Evolutionary conservation across 2,888 invertebrate genomes (phyloP).

Genomic region (Trilocha varians): DNA sequence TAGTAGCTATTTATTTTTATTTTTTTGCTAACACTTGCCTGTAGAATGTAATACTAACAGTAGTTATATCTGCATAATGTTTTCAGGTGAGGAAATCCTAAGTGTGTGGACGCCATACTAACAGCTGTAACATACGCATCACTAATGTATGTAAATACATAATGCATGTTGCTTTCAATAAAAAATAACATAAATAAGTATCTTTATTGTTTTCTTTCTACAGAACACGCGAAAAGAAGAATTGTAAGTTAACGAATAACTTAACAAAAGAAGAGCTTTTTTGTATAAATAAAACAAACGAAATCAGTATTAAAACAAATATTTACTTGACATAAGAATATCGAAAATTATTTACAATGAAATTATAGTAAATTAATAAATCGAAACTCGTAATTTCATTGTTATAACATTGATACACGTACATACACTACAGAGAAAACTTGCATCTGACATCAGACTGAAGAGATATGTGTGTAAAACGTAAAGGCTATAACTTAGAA

Average conservation of each 20-base stretch:
- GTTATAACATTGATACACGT: slow-evolving; percentile 63
- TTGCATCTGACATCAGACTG: slow-evolving; percentile 66
- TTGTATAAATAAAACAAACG: slow-evolving; percentile 25
- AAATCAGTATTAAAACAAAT: slow-evolving; percentile 65
- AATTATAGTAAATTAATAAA: slow-evolving; percentile 59
- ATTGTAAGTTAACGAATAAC: slow-evolving; percentile 18
- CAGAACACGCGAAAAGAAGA: slow-evolving; percentile 30
- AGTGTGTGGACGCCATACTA: slow-evolving; percentile 8
- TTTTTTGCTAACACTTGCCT: too few relatives aligned
- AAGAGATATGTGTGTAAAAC: slow-evolving; percentile 62
- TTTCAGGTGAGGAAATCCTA: slow-evolving; percentile 22
- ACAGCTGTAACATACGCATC: neutral
- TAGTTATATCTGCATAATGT: slow-evolving; percentile 7
- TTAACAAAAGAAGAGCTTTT: neutral
- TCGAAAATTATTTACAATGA: slow-evolving; percentile 69
- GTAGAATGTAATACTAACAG: neutral
- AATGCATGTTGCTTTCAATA: slow-evolving; percentile 13
- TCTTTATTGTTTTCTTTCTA: slow-evolving; percentile 20
- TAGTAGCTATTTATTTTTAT: too few relatives aligned
- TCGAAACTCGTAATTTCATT: slow-evolving; percentile 63
- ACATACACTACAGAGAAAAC: slow-evolving; percentile 71
- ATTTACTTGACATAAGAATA: slow-evolving; percentile 70
- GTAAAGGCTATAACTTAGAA: slow-evolving; percentile 63
- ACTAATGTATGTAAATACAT: slow-evolving; percentile 9
- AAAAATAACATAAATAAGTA: slow-evolving; percentile 12